Evolutionary conservation across 2,888 invertebrate genomes (phyloP).

Genomic region (Drosophila mulleri): DNA sequence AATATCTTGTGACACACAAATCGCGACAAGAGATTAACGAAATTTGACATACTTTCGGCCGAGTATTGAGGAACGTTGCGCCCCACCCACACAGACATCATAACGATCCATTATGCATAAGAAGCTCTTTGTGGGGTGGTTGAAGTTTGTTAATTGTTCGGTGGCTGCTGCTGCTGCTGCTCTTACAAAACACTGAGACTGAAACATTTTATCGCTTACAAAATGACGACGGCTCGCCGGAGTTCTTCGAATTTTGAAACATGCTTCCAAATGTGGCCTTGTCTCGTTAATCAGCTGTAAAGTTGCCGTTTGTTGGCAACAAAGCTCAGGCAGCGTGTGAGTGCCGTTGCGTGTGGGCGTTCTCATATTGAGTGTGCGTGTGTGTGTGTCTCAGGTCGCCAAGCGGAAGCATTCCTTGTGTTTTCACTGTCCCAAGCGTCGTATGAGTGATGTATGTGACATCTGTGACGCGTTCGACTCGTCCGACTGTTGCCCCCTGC

Average conservation of each 20-base stretch:
- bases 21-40: slow-evolving; percentile 38
- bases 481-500: not conserved
- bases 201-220: slow-evolving; percentile 48
- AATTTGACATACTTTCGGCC: slow-evolving; percentile 49
- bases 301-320: slow-evolving; percentile 30
- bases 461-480: slow-evolving; percentile 35
- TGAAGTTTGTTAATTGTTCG: slow-evolving; percentile 41
- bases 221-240: slow-evolving; percentile 20
- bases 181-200: slow-evolving; percentile 26
- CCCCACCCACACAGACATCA: slow-evolving; percentile 31
- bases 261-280: slow-evolving; percentile 61
- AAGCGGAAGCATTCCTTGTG: slow-evolving; percentile 51
- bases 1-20: slow-evolving; percentile 44
- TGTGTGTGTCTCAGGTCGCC: slow-evolving; percentile 27
- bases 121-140: slow-evolving; percentile 23
- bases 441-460: slow-evolving; percentile 71
- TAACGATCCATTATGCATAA: slow-evolving; percentile 39
- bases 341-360: slow-evolving; percentile 37
- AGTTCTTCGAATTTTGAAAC: slow-evolving; percentile 61
- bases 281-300: slow-evolving; percentile 60
- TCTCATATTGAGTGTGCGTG: not conserved
- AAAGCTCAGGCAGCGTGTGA: slow-evolving; percentile 14
- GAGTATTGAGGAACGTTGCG: not conserved
- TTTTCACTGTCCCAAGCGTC: slow-evolving; percentile 49
- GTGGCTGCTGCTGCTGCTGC: slow-evolving; percentile 13